Evolutionary conservation across 2,797 vertebrate species (phyloP).

Genomic region (Brotula barbata): DNA sequence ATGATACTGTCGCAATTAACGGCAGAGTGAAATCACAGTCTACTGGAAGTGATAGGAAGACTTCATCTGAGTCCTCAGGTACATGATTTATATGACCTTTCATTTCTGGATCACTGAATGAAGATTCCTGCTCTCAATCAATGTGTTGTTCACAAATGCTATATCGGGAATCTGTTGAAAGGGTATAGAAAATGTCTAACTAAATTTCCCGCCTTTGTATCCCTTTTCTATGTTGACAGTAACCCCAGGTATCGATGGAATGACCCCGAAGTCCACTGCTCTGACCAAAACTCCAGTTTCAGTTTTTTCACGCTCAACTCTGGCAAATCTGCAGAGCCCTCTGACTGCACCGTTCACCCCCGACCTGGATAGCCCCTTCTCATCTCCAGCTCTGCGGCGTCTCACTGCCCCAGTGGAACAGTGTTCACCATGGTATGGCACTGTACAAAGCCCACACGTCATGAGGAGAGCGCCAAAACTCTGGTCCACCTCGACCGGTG

Average conservation of each 20-base stretch:
- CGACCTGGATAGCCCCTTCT: slow-evolving; percentile 80
- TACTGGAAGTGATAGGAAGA: slow-evolving; percentile 74
- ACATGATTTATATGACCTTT: not conserved
- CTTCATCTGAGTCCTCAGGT: slow-evolving; percentile 78
- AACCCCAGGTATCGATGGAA: slow-evolving; percentile 66
- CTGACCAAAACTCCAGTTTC: slow-evolving; percentile 77
- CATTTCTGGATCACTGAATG: not conserved
- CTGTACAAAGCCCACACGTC: slow-evolving; percentile 84
- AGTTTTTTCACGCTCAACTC: slow-evolving; percentile 79
- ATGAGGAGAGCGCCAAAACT: slow-evolving; percentile 86
- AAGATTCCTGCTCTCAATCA: too few species aligned
- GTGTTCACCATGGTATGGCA: slow-evolving; percentile 80
- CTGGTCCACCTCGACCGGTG: slow-evolving; percentile 89
- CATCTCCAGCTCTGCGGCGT: slow-evolving; percentile 77
- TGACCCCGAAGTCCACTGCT: slow-evolving; percentile 72
- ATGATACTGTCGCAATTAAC: slow-evolving; percentile 91
- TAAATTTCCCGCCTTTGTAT: too few species aligned
- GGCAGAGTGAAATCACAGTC: slow-evolving; percentile 84
- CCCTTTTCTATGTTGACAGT: slow-evolving; percentile 54
- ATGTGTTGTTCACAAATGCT: too few species aligned
- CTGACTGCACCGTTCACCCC: slow-evolving; percentile 78
- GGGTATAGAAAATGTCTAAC: not conserved
- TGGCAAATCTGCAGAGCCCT: slow-evolving; percentile 69
- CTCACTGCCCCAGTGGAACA: slow-evolving; percentile 76
- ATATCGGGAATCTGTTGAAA: too few species aligned